Conservation (phyloP, 2,888 invertebrate genomes). For the Luperina nickerlii region DNA sequence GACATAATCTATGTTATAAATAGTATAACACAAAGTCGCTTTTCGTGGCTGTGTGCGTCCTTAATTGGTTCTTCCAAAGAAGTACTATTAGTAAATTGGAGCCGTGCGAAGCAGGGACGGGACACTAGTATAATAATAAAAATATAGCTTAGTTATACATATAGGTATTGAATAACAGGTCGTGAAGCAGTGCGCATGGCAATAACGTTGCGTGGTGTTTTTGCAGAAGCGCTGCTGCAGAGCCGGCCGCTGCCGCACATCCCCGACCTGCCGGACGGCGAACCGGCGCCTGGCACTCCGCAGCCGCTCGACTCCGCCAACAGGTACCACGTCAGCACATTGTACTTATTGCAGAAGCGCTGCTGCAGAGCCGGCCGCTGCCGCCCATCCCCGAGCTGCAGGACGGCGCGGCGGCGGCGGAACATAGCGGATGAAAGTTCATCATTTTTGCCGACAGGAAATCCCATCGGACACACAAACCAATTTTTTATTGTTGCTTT, state of each 20-base stretch:
- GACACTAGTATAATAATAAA: background rate
- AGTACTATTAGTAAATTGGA: background rate
- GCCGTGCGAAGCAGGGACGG: background rate
- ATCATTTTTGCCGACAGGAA: background rate
- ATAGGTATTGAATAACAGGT: background rate
- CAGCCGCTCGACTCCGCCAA: constrained; percentile 86
- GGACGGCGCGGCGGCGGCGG: constrained; percentile 91
- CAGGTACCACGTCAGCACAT: constrained; percentile 73
- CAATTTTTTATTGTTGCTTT: too few species aligned
- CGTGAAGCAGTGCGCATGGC: background rate
- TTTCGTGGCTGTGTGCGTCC: background rate
- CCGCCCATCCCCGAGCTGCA: constrained; percentile 97
- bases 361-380: constrained; percentile 97
- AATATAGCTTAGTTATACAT: background rate
- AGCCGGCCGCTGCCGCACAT: constrained; percentile 98
- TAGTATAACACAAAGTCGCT: too few species aligned
- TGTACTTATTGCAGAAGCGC: constrained; percentile 93
- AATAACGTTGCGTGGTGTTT: constrained; percentile 35
- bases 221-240: constrained; percentile 97
- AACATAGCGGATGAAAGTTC: too few species aligned
- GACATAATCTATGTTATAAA: too few species aligned
- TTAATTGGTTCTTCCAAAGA: background rate
- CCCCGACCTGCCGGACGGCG: constrained; percentile 95
- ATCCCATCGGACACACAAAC: background rate
- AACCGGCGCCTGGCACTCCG: constrained; percentile 82